Percentiles rank a stretch among this genome's conserved stretches.
These are phyloP conservation scores for Lithophane socia DNA, from an alignment of 2,888 invertebrate species.

Conservation along the genomic window DNA sequence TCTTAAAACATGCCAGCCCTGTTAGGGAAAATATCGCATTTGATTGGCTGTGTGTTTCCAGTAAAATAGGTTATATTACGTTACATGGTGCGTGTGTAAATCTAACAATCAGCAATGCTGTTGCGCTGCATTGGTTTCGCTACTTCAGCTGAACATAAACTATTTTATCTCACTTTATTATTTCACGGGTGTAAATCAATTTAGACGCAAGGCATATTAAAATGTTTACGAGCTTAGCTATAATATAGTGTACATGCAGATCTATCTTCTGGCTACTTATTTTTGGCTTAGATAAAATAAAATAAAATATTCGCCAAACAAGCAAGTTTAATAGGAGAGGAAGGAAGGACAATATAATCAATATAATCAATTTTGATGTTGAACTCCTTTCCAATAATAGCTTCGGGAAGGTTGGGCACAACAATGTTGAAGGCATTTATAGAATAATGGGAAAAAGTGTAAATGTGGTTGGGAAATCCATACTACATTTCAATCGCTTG, in stretches of 20 bases:
- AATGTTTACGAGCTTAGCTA: constrained; percentile 40
- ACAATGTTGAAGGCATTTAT: neutral
- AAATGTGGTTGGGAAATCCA: constrained; percentile 38
- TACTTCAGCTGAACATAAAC: constrained; percentile 58
- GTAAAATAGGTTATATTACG: constrained; percentile 45
- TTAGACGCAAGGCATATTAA: constrained; percentile 50
- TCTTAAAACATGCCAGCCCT: constrained; percentile 17
- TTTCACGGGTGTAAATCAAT: constrained; percentile 56
- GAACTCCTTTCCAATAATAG: neutral
- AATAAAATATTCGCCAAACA: neutral
- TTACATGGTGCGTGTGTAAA: constrained; percentile 25
- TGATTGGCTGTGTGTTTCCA: constrained; percentile 19
- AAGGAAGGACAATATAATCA: neutral
- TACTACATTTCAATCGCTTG: constrained; percentile 20
- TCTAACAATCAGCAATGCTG: constrained; percentile 56
- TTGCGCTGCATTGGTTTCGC: constrained; percentile 52
- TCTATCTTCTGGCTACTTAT: neutral
- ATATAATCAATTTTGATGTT: neutral
- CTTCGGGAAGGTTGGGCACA: neutral
- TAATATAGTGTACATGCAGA: neutral
- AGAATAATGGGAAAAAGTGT: constrained; percentile 12
- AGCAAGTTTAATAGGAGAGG: neutral
- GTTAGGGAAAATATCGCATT: constrained; percentile 12
- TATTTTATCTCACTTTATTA: constrained; percentile 63
- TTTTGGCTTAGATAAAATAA: neutral